Evolutionary conservation across 2,113 vertebrate genomes (phyloP), one percentile per base, ranked within the genome.

Genomic region (Peromyscus leucopus): DNA sequence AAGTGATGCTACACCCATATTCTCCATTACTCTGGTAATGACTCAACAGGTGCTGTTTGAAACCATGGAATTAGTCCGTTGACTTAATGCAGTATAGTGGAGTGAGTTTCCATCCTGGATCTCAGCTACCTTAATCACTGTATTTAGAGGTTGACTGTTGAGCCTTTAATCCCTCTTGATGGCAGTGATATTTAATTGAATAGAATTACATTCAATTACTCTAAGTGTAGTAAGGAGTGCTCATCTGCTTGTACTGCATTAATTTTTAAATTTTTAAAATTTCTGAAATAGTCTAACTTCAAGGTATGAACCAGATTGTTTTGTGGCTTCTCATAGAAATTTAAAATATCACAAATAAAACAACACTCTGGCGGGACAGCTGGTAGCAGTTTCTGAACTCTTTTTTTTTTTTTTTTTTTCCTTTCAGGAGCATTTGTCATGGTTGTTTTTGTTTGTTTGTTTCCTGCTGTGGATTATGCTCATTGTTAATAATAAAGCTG

Each of bases 71-170:
- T 48, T 67, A 48, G 84, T 33, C 28, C 39, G 72, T 85, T 94
- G 91, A 96, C 93, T 95, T 96, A 89, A 46, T 67, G 59, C 84
- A 87, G 89, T 61, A 59, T 91, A 96, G 67, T 94, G 36, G 85
- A 36, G 65, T 48, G 33, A 72, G 80, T 57, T 97, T 71, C 92
- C 46, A 80, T 90, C 93, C 93, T 57, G 24, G 93, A 83, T 92
- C 95, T 87, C 87, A 87, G 22, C 91, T 55, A 51, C 79, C 86
- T 96, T 97, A 97, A 97, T 97, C 96, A 94, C 93, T 97, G 24
- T 95, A 84, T 89, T 96, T 93, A 94, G 71, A 72, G 33, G 71
- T n/a, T 86, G 92, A 89, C 93, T 97, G 91, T 85, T 0, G 0
- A 95, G 86, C 86, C 89, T 92, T 95, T 97, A 97, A 97, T 96